A percentile compares a stretch with the other conserved stretches of the same genome.
Conservation (phyloP, 92 coral and sea anemone species). For the Zoanthus sociatus region DNA sequence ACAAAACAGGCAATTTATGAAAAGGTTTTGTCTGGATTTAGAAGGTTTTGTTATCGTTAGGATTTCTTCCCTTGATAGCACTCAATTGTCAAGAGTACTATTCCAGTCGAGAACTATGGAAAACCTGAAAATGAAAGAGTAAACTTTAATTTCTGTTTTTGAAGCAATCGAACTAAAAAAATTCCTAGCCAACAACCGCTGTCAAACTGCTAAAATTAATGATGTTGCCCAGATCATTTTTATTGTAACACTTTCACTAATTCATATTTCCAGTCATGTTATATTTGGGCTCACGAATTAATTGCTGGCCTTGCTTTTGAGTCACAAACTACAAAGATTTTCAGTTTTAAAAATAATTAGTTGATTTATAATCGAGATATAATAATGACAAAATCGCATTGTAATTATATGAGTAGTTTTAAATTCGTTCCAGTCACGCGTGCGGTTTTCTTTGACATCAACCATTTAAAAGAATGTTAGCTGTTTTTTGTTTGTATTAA, state of each 20-base stretch:
- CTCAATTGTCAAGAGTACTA: background rate
- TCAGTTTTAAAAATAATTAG: background rate
- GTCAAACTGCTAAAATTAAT: background rate
- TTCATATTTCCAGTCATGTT: background rate
- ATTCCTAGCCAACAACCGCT: conserved; percentile 1
- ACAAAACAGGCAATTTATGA: background rate
- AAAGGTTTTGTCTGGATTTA: too few relatives aligned
- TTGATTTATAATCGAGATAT: background rate
- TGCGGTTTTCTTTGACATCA: background rate
- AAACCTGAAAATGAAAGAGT: background rate
- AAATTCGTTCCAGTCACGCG: background rate
- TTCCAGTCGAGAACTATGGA: background rate
- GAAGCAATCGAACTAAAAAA: background rate
- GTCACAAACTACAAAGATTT: background rate
- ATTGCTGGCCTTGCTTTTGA: background rate
- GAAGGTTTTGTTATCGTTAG: too few relatives aligned
- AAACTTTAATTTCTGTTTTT: background rate
- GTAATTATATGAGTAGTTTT: background rate
- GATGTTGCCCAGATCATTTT: background rate
- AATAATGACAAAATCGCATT: background rate
- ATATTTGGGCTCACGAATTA: background rate
- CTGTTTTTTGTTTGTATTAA: background rate
- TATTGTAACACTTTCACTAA: conserved; percentile 4
- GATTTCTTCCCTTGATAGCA: background rate
- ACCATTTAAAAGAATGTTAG: background rate